Evolutionary conservation across 2,113 vertebrate genomes (phyloP).

Genomic region (Myotis lucifugus): DNA sequence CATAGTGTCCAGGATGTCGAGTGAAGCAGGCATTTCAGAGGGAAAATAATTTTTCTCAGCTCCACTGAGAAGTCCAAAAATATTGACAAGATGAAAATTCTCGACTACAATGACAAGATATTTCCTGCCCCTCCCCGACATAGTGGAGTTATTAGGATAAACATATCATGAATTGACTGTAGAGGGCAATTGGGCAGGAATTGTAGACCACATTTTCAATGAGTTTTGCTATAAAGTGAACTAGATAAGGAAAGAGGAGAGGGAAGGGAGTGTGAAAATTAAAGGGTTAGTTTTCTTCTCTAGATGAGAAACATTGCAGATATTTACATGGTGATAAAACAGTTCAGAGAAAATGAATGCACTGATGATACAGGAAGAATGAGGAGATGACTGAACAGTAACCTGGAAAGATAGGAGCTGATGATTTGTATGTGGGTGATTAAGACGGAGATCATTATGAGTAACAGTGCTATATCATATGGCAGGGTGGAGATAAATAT

Average conservation of each 20-base stretch:
- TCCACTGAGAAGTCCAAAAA: neutral
- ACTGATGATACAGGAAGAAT: neutral
- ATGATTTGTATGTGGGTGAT: neutral
- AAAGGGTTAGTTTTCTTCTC: neutral
- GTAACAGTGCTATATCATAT: neutral
- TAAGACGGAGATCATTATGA: neutral
- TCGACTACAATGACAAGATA: neutral
- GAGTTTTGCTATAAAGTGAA: neutral
- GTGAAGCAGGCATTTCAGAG: neutral
- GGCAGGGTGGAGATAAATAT: neutral
- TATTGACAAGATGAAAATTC: neutral
- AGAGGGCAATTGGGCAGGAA: neutral
- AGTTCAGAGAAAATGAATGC: neutral
- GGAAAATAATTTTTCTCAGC: neutral
- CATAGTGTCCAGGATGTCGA: neutral
- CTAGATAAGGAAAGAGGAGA: neutral
- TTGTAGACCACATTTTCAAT: neutral
- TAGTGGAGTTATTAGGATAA: neutral
- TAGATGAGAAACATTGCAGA: neutral
- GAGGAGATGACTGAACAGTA: neutral
- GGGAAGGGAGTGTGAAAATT: neutral
- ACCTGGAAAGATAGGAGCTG: neutral
- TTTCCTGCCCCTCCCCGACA: neutral
- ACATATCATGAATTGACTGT: neutral
- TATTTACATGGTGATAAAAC: neutral